These are phyloP conservation scores for Penelope pileata DNA, from an alignment of 2,113 vertebrate species.

Conservation along the genomic window DNA sequence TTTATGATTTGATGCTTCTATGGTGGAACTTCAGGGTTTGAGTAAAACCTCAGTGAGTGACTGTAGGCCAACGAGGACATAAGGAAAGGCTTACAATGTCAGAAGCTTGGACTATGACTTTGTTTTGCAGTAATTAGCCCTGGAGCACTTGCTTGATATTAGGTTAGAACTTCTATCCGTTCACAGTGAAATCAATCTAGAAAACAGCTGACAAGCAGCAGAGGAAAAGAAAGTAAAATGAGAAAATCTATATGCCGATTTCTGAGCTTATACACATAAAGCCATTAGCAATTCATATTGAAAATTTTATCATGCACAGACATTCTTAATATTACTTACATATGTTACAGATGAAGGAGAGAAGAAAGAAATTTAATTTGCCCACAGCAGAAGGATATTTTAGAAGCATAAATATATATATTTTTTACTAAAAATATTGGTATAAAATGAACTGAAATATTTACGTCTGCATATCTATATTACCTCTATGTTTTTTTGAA, in stretches of 20 bases:
- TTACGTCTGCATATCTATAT: not conserved
- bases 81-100: not conserved
- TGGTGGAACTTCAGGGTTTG: not conserved
- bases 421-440: not conserved
- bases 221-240: not conserved
- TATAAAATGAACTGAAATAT: slow-evolving; percentile 10
- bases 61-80: not conserved
- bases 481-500: slow-evolving; percentile 1
- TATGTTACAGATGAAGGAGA: not conserved
- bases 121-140: not conserved
- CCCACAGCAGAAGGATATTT: not conserved
- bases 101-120: not conserved
- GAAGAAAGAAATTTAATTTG: slow-evolving; percentile 30
- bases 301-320: slow-evolving; percentile 2
- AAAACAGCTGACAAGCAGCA: not conserved
- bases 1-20: not conserved
- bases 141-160: not conserved
- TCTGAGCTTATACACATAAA: not conserved
- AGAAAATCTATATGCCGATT: not conserved
- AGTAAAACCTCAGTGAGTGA: not conserved
- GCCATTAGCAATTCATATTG: not conserved
- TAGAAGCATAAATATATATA: not conserved
- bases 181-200: not conserved
- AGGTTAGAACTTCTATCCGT: not conserved
- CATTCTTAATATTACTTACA: slow-evolving; percentile 2